These are phyloP conservation scores for Paracanthobrama guichenoti DNA, from an alignment of 2,113 vertebrate genomes.

Conservation along the genomic window DNA sequence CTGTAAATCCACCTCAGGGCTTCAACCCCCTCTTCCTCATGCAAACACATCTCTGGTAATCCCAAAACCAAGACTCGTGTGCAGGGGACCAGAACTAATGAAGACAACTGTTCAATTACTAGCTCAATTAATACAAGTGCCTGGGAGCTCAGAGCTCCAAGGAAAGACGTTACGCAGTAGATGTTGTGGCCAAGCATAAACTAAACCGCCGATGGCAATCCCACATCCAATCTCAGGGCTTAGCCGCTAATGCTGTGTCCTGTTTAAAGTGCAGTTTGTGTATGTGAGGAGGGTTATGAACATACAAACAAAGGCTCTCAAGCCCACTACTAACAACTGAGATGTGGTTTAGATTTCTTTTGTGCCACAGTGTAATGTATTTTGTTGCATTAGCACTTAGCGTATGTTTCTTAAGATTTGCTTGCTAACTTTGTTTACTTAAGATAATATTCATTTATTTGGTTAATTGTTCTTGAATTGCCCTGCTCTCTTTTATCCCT, in stretches of 20 bases:
- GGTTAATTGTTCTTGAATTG: slow-evolving; percentile 66
- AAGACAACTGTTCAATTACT: slow-evolving; percentile 83
- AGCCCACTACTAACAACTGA: slow-evolving; percentile 43
- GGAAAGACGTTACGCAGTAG: slow-evolving; percentile 59
- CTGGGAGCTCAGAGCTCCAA: slow-evolving; percentile 70
- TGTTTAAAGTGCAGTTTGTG: slow-evolving; percentile 60
- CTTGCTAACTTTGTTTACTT: neutral
- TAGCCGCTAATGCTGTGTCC: slow-evolving; percentile 63
- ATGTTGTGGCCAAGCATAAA: slow-evolving; percentile 67
- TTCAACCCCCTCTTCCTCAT: slow-evolving; percentile 55
- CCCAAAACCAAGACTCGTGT: slow-evolving; percentile 66
- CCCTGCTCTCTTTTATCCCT: slow-evolving; percentile 65
- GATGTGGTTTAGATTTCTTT: slow-evolving; percentile 21
- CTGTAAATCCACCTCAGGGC: slow-evolving; percentile 53
- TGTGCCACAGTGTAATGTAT: neutral
- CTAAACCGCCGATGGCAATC: slow-evolving; percentile 59
- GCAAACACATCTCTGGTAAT: slow-evolving; percentile 70
- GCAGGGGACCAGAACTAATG: slow-evolving; percentile 78
- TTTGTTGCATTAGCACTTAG: neutral
- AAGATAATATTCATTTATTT: slow-evolving; percentile 23
- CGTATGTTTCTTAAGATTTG: neutral
- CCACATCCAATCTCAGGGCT: slow-evolving; percentile 62
- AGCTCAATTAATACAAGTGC: slow-evolving; percentile 78
- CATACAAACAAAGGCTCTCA: slow-evolving; percentile 27
- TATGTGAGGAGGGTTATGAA: slow-evolving; percentile 56